Percentiles rank a stretch among this genome's conserved stretches.
phyloP scores from a whole-genome alignment of 2,113 vertebrate species.

The Cromileptes altivelis region DNA sequence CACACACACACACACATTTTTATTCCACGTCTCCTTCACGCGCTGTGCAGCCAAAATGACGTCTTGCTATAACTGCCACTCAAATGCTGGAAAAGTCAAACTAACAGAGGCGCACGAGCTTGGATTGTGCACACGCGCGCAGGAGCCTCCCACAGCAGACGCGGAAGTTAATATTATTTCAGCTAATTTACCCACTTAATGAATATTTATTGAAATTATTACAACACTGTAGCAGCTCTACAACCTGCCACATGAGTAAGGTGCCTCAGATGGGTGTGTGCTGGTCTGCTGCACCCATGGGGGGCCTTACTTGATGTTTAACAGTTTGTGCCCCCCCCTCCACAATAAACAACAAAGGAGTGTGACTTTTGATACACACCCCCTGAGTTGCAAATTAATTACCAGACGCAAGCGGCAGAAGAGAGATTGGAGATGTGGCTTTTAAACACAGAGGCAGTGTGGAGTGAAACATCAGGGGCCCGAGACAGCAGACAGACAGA shows the following conservation, averaged over 20 bases:
- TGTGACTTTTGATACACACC: conserved; percentile 21
- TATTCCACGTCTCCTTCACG: conserved; percentile 29
- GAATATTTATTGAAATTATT: conserved; percentile 15
- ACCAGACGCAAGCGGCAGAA: conserved; percentile 9
- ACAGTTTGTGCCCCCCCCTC: background rate
- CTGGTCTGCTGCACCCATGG: background rate
- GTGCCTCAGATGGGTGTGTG: conserved; percentile 30
- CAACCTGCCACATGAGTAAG: conserved; percentile 4
- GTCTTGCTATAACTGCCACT: conserved; percentile 54
- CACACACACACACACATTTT: conserved; percentile 19
- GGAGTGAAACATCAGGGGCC: conserved; percentile 40
- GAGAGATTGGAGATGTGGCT: conserved; percentile 37
- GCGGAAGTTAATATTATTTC: background rate
- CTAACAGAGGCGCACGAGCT: background rate
- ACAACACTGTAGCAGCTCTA: background rate
- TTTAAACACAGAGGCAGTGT: conserved; percentile 50
- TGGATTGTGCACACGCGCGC: background rate
- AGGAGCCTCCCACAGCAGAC: background rate
- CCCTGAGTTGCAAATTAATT: conserved; percentile 46
- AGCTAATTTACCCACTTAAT: conserved; percentile 10
- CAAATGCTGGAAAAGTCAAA: conserved; percentile 63
- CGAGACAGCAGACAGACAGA: conserved; percentile 7
- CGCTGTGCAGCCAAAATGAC: conserved; percentile 51
- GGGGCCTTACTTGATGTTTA: background rate
- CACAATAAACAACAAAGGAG: background rate